Evolutionary conservation across 2,113 vertebrate genomes (phyloP).

Genomic region (Fulica atra): DNA sequence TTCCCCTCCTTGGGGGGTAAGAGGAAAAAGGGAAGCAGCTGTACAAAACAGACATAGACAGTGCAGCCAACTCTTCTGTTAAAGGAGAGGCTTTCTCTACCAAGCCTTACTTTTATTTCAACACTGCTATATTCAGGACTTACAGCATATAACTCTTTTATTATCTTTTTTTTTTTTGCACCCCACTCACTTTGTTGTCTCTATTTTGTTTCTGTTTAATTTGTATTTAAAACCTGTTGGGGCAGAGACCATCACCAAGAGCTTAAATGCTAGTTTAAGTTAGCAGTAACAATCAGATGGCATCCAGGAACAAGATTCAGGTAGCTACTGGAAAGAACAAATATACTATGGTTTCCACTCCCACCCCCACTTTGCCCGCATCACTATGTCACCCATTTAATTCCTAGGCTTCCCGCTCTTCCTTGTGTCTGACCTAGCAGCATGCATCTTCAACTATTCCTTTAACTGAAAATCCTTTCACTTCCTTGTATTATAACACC

Average conservation of each 20-base stretch:
- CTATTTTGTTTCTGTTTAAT: background rate
- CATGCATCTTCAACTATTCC: background rate
- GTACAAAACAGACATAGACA: background rate
- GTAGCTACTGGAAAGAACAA: background rate
- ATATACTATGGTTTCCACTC: background rate
- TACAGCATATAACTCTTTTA: fast-evolving
- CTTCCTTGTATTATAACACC: background rate
- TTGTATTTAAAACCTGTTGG: background rate
- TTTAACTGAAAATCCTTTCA: background rate
- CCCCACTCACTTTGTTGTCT: background rate
- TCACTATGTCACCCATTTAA: background rate
- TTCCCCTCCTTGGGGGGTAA: background rate
- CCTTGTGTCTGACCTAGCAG: background rate
- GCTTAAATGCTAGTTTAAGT: background rate
- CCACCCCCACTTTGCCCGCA: background rate
- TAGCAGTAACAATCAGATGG: background rate
- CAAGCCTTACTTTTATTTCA: background rate
- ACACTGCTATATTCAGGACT: background rate
- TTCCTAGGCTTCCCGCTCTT: background rate
- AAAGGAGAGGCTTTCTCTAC: background rate
- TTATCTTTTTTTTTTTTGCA: background rate
- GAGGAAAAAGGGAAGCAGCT: background rate
- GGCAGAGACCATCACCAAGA: background rate
- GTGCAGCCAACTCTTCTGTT: background rate
- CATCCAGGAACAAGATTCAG: background rate